Evolutionary conservation across 2,888 invertebrate genomes (phyloP), one percentile per base, ranked within the genome.

Genomic region (Amphipoea oculea): DNA sequence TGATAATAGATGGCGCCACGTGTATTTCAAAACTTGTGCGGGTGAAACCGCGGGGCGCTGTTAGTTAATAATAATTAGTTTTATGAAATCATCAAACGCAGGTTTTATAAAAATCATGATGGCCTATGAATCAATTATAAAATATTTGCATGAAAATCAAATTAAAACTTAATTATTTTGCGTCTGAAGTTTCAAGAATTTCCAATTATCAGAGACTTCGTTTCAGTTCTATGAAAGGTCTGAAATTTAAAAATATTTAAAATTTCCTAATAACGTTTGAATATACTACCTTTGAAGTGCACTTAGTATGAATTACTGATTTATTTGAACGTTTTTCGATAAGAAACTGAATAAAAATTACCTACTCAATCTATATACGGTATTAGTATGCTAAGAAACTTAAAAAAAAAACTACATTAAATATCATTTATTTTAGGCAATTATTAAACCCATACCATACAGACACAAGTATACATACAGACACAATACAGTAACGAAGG

Each of bases 171-270:
- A 57, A 76, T 83, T 57, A 65, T 79, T 65, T 57, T 6, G 36
- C 20, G n/a, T 57, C 36, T 23, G 1, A 54, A 54, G 20, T 63
- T 45, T 17, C 14, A 60, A 78, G 57, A 69, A 70, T 65, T 84
- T 60, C 4, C 48, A 84, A 57, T 84, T 51, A 60, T 69, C 57
- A 20, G 20, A 57, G 17, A n/a, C 20, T 36, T 40, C 57, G 63
- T 57, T 68, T 67, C 11, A 65, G 48, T 83, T 65, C 14, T 62
- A 42, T 42, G 29, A 68, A 57, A 62, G 40, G 20, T 68, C 6
- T 63, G n/a, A 73, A 60, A 14, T 84, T 12, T 36, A 36, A 60
- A 65, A 51, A 51, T 40, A n/a, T 72, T 83, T 65, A 20, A 40
- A 62, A n/a, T n/a, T 40, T 73, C 70, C n/a, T 14, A 51, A 66